Conservation (phyloP, 2,888 invertebrate species). For the Nasonovia ribisnigri region DNA sequence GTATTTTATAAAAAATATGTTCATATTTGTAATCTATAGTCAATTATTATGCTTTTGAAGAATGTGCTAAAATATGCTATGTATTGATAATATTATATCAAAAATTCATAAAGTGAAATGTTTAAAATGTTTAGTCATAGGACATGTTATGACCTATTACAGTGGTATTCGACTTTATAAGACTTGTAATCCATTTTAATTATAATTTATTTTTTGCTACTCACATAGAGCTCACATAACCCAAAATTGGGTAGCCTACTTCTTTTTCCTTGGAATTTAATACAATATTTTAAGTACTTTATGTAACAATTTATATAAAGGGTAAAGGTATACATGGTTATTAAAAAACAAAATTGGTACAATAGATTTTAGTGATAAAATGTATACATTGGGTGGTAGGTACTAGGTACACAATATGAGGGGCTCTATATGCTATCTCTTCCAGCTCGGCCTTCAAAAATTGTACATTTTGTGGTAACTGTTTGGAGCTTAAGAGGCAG, state of each 20-base stretch:
- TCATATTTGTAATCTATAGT: constrained; percentile 25
- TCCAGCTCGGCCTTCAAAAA: no score
- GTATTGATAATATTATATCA: not conserved
- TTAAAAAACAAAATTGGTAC: no score
- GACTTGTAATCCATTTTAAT: not conserved
- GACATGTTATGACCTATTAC: not conserved
- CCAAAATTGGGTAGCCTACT: not conserved
- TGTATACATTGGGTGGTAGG: no score
- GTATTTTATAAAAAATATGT: constrained; percentile 2
- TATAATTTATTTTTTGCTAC: not conserved
- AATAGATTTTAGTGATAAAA: no score
- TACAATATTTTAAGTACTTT: no score
- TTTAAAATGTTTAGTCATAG: not conserved
- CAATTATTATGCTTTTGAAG: not conserved
- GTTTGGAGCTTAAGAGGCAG: no score
- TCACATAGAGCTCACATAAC: not conserved
- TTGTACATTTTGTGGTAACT: no score
- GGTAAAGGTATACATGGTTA: no score
- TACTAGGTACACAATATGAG: no score
- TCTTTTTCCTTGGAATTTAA: not conserved
- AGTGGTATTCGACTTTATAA: not conserved
- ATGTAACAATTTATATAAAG: no score
- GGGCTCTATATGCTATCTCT: no score
- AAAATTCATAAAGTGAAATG: not conserved
- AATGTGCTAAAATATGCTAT: not conserved